phyloP scores from a whole-genome alignment of 2,113 vertebrate genomes.

The Hypomesus transpacificus region DNA sequence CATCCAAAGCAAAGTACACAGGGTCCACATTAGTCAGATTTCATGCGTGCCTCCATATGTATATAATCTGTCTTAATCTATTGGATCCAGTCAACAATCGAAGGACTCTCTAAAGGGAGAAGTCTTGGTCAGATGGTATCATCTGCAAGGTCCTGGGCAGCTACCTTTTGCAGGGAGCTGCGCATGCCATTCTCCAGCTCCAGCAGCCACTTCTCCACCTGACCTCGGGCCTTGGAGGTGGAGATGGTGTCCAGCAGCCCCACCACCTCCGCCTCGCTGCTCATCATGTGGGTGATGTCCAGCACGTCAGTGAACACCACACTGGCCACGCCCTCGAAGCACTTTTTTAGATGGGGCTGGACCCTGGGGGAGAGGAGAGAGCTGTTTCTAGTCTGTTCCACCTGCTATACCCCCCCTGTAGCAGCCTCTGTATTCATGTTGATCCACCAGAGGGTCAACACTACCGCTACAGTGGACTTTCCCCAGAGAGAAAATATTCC shows the following conservation, averaged over 20 bases:
- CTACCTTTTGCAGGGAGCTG: slow-evolving; percentile 84
- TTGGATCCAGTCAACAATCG: too few relatives aligned
- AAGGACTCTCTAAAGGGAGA: too few relatives aligned
- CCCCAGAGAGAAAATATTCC: too few relatives aligned
- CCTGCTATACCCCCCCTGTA: too few relatives aligned
- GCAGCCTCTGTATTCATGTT: neutral
- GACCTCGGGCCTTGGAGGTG: slow-evolving; percentile 83
- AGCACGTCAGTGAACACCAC: slow-evolving; percentile 83
- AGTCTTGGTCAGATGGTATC: too few relatives aligned
- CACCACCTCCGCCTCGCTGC: slow-evolving; percentile 84
- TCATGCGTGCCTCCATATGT: too few relatives aligned
- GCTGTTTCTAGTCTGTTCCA: too few relatives aligned
- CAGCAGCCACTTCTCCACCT: slow-evolving; percentile 88
- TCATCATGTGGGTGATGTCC: slow-evolving; percentile 88
- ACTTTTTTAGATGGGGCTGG: slow-evolving; percentile 88
- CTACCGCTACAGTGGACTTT: too few relatives aligned
- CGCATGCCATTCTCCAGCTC: slow-evolving; percentile 82
- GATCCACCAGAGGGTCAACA: too few relatives aligned
- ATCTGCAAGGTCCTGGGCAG: neutral
- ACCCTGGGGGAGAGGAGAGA: slow-evolving; percentile 65
- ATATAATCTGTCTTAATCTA: too few relatives aligned
- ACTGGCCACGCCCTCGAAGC: slow-evolving; percentile 87
- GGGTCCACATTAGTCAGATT: too few relatives aligned
- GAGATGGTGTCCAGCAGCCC: slow-evolving; percentile 78
- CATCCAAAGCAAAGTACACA: too few relatives aligned